Base-by-base conservation (phyloP, 2,113 vertebrate species). In the Ceuthmochares aereus region DNA sequence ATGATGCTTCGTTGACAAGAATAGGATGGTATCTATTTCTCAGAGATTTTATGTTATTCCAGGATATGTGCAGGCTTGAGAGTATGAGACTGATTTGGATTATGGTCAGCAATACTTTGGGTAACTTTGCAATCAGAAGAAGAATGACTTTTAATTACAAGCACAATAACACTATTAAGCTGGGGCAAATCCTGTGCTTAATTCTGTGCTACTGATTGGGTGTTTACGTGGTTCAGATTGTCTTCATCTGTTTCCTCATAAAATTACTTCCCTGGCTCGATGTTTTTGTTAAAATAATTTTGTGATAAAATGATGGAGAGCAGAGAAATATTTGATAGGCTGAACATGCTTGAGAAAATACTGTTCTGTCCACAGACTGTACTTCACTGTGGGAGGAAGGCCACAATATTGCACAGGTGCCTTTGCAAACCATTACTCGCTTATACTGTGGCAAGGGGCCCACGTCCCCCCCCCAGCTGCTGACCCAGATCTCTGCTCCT, bases 71-170 rank as follows among this genome's bases (percentile, higher is more conserved):
- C 54, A 66, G 54, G 51, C 68, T 86, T 77, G 19, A 34, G 20
- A 49, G 18, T 36, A 51, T 37, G 27, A 88, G 36, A 55, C 22
- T 67, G 47, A 54, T 59, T 14, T 66, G 42, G 81, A 81, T 87
- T 89, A 82, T 15, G 32, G 55, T 63, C 0, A 0, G 59, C 63
- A 81, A 60, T 42, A 55, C 22, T 76, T 83, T 40, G 14, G 22
- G 70, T 90, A 87, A 84, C 76, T 93, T 56, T 94, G n/a, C 45
- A 27, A 76, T 76, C 75, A 69, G 66, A 83, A 95, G 62, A 69
- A 68, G 69, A 78, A 32, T 64, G 7, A 9, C 13, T 91, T 93
- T 74, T 90, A 93, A 89, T 93, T 90, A 68, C 16, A 87, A 59
- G 45, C 72, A 49, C n/a, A 77, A 22, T 49, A 81, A 77, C 30